These are phyloP conservation scores for Acanthacorydalis orientalis DNA, from an alignment of 2,888 invertebrate species.

Conservation along the genomic window DNA sequence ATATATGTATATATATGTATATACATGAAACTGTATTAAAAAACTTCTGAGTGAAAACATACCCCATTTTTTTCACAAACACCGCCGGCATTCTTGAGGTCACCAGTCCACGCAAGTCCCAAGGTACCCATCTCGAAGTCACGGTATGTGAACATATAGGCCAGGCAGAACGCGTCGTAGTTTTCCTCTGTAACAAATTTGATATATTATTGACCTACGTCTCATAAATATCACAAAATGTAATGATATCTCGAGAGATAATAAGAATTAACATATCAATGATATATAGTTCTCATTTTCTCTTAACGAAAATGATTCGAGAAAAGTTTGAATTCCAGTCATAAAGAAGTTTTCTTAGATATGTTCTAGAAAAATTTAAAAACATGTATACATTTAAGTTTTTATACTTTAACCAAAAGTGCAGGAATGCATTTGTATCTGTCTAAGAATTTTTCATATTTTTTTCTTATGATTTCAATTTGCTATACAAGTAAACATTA, in stretches of 20 bases:
- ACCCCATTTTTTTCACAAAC: conserved; percentile 96
- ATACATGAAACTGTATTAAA: too few species aligned
- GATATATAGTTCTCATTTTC: not conserved
- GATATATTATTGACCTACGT: not conserved
- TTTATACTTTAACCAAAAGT: too few species aligned
- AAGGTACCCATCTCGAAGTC: conserved; percentile 93
- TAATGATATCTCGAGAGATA: not conserved
- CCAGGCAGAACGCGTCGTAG: conserved; percentile 95
- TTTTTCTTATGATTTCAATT: too few species aligned
- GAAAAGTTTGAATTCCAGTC: too few species aligned
- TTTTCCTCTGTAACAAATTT: conserved; percentile 64
- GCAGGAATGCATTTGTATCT: too few species aligned
- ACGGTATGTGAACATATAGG: conserved; percentile 96
- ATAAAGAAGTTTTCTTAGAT: too few species aligned
- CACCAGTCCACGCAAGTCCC: conserved; percentile 96
- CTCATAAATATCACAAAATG: not conserved
- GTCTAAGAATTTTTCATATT: too few species aligned
- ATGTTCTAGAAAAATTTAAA: too few species aligned
- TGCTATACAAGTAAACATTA: too few species aligned
- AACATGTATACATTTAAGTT: too few species aligned
- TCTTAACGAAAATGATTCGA: not conserved
- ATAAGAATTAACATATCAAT: not conserved
- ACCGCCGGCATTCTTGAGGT: conserved; percentile 90
- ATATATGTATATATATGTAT: too few species aligned
- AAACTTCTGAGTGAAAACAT: conserved; percentile 23